phyloP scores from a whole-genome alignment of 2,888 invertebrate species.

The Noctuana brunneofusca region DNA sequence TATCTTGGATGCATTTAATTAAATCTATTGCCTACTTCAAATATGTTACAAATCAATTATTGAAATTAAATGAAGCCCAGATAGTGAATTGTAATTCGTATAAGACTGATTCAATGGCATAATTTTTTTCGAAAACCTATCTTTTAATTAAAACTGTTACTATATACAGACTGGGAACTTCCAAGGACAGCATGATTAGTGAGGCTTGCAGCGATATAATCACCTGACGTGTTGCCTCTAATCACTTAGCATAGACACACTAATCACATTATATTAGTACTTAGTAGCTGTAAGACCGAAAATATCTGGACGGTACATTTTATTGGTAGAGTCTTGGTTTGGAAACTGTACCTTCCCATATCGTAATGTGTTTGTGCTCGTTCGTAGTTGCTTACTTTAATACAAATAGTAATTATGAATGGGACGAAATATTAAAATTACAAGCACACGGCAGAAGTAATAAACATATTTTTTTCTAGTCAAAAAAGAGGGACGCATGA shows the following conservation, averaged over 20 bases:
- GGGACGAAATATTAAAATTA: neutral
- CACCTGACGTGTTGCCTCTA: constrained; percentile 46
- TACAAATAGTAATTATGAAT: neutral
- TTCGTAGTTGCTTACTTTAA: neutral
- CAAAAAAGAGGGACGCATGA: constrained; percentile 53
- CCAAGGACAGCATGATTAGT: constrained; percentile 56
- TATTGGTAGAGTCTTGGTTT: no score
- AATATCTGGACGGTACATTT: neutral
- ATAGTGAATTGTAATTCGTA: no score
- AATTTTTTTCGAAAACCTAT: no score
- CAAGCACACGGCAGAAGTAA: neutral
- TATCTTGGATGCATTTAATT: no score
- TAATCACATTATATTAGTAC: constrained; percentile 28
- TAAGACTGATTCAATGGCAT: no score
- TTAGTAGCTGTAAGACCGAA: neutral
- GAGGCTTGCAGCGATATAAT: constrained; percentile 42
- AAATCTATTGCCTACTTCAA: no score
- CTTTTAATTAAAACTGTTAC: neutral
- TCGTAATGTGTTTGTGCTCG: no score
- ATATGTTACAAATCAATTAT: no score
- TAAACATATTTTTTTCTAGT: constrained; percentile 11
- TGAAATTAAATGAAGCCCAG: no score
- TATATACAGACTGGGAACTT: neutral
- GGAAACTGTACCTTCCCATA: no score
- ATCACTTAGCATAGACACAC: constrained; percentile 44